Evolutionary conservation across 2,888 invertebrate genomes (phyloP).

Genomic region (Celastrina argiolus): DNA sequence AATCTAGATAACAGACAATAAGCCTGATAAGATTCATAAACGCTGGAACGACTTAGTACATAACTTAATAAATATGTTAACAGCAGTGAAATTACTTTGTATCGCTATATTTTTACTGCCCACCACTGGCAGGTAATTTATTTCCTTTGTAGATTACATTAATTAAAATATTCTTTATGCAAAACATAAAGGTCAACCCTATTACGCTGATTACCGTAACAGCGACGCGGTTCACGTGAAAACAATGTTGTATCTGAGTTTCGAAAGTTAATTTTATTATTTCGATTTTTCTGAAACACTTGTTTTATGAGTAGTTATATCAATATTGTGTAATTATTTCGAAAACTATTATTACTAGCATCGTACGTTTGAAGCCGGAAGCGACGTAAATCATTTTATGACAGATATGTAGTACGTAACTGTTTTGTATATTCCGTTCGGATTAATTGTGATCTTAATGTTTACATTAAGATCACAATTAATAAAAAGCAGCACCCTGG

Average conservation of each 20-base stretch:
- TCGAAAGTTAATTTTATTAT: neutral
- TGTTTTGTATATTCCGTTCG: too few species aligned
- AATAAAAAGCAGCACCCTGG: too few species aligned
- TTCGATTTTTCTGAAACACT: too few species aligned
- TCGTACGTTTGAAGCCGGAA: neutral
- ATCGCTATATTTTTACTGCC: neutral
- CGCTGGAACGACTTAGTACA: neutral
- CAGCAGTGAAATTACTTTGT: neutral
- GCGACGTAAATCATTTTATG: neutral
- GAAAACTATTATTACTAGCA: neutral
- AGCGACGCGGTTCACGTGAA: neutral
- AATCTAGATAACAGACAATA: conserved; percentile 5
- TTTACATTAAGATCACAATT: too few species aligned
- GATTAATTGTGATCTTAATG: too few species aligned
- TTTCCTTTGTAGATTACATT: neutral
- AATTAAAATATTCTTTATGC: neutral
- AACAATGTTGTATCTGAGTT: neutral
- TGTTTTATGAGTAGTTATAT: neutral
- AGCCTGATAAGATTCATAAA: conserved; percentile 15
- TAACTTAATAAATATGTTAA: neutral
- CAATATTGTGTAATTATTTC: neutral
- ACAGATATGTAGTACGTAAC: neutral
- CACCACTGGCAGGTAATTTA: neutral
- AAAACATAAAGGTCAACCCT: neutral
- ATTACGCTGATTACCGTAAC: neutral